Evolutionary conservation across 2,888 invertebrate species (phyloP).

Genomic region (Andrena camellia): DNA sequence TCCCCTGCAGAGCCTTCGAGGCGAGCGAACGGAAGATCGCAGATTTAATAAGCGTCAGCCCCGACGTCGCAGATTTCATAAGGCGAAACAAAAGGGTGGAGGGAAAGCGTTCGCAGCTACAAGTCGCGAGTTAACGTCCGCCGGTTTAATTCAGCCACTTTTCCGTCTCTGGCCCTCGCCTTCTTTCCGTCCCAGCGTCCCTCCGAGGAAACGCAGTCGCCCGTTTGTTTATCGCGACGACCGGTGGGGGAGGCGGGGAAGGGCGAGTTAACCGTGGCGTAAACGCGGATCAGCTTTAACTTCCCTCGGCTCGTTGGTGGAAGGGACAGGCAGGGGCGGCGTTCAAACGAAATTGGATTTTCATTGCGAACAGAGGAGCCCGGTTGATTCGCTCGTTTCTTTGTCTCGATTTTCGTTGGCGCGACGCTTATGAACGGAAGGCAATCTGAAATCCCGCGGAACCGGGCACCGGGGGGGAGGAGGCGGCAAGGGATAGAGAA

Average conservation of each 20-base stretch:
- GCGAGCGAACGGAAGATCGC: slow-evolving; percentile 1
- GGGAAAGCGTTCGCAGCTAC: neutral
- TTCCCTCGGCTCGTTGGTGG: slow-evolving; percentile 10
- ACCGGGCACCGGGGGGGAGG: neutral
- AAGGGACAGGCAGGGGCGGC: neutral
- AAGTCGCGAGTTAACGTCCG: slow-evolving; percentile 20
- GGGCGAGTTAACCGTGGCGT: slow-evolving; percentile 27
- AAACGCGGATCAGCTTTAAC: slow-evolving; percentile 49
- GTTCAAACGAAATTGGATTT: slow-evolving; percentile 53
- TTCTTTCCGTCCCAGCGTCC: neutral
- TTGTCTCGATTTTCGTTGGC: slow-evolving; percentile 26
- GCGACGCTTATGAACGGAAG: slow-evolving; percentile 27
- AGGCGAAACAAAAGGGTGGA: neutral
- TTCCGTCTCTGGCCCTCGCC: neutral
- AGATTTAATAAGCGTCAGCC: slow-evolving; percentile 5
- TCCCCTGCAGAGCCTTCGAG: neutral
- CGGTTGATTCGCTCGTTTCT: slow-evolving; percentile 45
- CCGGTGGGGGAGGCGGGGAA: neutral
- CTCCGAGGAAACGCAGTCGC: neutral
- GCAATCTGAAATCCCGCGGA: slow-evolving; percentile 4
- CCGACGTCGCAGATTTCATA: slow-evolving; percentile 6
- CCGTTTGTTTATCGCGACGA: slow-evolving; percentile 31
- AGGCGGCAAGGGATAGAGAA: neutral
- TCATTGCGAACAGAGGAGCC: slow-evolving; percentile 37
- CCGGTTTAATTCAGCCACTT: slow-evolving; percentile 25